Evolutionary conservation across 2,113 vertebrate genomes (phyloP), one percentile per base, ranked within the genome.

Genomic region (Cephalopterus ornatus): DNA sequence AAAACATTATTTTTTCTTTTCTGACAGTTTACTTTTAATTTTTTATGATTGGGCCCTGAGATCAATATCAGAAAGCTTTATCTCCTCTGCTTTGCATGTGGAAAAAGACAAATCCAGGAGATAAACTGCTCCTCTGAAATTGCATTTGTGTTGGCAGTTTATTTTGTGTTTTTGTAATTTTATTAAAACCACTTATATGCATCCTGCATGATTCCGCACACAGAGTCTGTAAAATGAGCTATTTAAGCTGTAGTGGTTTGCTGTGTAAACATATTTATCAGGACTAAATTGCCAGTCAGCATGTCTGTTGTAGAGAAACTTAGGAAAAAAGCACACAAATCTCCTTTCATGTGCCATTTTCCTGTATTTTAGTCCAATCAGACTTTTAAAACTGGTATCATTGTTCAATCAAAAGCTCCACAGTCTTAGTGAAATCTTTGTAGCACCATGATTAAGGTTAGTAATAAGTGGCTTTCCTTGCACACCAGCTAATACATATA

Each of bases 161-260:
- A 73, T 91, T 96, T 97, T 95, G 82, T 85, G 76, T 87, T 96
- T 95, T 89, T 87, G 56, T 94, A 95, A 95, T 96, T 96, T 97
- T 97, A 97, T 97, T 93, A 97, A 91, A 96, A 73, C 39, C 73
- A 87, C 94, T 97, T 93, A 55, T 88, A 96, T 70, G 67, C 47
- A 92, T 94, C 55, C 65, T 92, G 82, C 73, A 72, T 82, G 66
- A 84, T 90, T 92, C 76, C 58, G 74, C 82, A 92, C 35, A 84
- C 41, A 75, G 17, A 55, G 21, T 90, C 85, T 88, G 50, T 89
- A 92, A 95, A 95, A 95, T 67, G 53, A 96, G 81, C 89, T 94
- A 71, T 92, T 95, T 94, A 95, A 89, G 7, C 70, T 86, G 52
- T 53, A 71, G 63, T 66, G 39, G 32, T 95, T 93, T 82, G 42